These are phyloP conservation scores for Sander lucioperca DNA, from an alignment of 2,113 vertebrate species.

Conservation along the genomic window DNA sequence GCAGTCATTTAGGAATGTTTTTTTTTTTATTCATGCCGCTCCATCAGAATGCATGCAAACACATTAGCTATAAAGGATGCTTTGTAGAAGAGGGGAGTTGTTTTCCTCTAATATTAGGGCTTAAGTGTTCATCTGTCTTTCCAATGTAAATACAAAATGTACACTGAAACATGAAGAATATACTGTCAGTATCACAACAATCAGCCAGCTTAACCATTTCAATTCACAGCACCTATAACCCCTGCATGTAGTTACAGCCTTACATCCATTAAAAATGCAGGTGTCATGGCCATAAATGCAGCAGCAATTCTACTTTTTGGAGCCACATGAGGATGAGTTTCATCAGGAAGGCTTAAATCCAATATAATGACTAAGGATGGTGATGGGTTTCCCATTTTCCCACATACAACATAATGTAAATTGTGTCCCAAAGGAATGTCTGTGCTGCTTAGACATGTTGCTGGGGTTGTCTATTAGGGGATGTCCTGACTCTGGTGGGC, in stretches of 20 bases:
- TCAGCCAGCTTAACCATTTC: neutral
- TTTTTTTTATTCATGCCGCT: neutral
- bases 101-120: constrained; percentile 3
- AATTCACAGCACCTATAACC: neutral
- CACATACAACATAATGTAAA: neutral
- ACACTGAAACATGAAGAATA: neutral
- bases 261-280: neutral
- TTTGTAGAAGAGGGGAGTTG: neutral
- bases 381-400: neutral
- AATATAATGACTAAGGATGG: neutral
- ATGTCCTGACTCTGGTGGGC: constrained; percentile 29
- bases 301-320: neutral
- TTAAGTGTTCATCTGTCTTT: neutral
- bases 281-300: neutral
- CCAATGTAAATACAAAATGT: neutral
- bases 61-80: neutral
- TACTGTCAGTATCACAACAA: neutral
- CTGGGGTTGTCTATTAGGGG: neutral
- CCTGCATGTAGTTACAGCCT: neutral
- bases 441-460: constrained; percentile 36
- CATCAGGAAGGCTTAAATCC: neutral
- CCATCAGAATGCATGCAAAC: neutral
- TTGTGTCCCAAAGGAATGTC: constrained; percentile 13
- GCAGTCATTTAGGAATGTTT: neutral
- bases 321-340: neutral